These are phyloP conservation scores for Taxidea taxus DNA, from an alignment of 2,113 vertebrate genomes.

Conservation along the genomic window DNA sequence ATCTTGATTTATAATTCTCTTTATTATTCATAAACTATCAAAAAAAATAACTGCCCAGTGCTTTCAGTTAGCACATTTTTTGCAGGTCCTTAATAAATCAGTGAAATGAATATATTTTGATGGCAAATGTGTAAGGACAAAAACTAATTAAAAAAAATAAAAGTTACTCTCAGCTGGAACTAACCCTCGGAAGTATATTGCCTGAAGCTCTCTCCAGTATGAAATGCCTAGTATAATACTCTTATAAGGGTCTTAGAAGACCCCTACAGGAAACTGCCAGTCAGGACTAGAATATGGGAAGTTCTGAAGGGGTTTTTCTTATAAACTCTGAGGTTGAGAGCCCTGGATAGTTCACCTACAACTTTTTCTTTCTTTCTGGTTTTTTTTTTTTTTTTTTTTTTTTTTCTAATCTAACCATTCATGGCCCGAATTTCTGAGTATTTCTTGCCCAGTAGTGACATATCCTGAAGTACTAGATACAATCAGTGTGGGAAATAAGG, in stretches of 20 bases:
- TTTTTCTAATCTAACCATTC: neutral
- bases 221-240: neutral
- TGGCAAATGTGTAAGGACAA: neutral
- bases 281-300: neutral
- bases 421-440: neutral
- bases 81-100: neutral
- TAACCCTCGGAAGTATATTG: neutral
- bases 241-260: neutral
- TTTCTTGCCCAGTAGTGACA: neutral
- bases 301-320: neutral
- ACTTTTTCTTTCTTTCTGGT: neutral
- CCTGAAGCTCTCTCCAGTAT: neutral
- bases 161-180: neutral
- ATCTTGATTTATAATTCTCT: conserved; percentile 19
- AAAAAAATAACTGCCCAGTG: conserved; percentile 8
- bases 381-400: neutral
- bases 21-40: neutral
- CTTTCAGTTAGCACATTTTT: conserved; percentile 12
- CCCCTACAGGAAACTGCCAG: neutral
- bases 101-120: conserved; percentile 37
- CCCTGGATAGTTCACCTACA: neutral
- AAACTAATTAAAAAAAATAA: conserved; percentile 29
- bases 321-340: neutral
- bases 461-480: neutral
- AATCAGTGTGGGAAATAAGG: neutral